Base-by-base conservation (phyloP, 2,797 vertebrate genomes). In the Eulemur coronatus region DNA sequence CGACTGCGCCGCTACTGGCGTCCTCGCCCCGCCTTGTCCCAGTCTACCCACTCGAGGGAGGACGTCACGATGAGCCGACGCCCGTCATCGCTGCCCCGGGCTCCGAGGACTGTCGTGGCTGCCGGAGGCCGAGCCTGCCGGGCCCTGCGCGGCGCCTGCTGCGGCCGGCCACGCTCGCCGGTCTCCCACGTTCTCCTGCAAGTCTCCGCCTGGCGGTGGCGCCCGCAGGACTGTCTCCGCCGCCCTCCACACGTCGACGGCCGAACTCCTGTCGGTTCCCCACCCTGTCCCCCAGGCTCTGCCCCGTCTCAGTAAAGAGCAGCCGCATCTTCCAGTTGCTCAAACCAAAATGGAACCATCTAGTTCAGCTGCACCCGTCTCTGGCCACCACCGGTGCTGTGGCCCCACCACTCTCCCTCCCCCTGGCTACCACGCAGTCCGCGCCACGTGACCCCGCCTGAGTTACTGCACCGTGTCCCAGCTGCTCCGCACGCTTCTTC, bases 101-200 rank as follows among this genome's bases (percentile, higher is more conserved):
- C 24, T 15, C 50, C 69, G 88, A 35, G 55, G 11, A 67, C 22
- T n/a, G 22, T 72, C 12, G 15, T 0, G 5, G 43, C 46, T 28
- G 18, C 33, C 33, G 5, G 48, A 50, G 38, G n/a, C 30, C 69
- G 24, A 81, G 46, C 26, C 26, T 14, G n/a, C 38, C 30, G 73
- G 10, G 2, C 41, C 15, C 61, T 35, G 11, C 2, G 0, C 46
- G 1, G 7, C 13, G 46, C 26, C 26, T 14, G n/a, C 38, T 18
- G 13, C 14, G 43, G 46, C 38, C 43, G 43, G 43, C 7, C 43
- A 43, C 8, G 43, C 43, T 43, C 43, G 43, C 43, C 43, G 43
- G 43, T 9, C 7, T 43, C 43, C 41, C 3, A 76, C 5, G 24
- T 33, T 61, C 24, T 41, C 9, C 72, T 78, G 43, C 75, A 69